phyloP scores from a whole-genome alignment of 2,888 invertebrate species.

The Syritta pipiens region DNA sequence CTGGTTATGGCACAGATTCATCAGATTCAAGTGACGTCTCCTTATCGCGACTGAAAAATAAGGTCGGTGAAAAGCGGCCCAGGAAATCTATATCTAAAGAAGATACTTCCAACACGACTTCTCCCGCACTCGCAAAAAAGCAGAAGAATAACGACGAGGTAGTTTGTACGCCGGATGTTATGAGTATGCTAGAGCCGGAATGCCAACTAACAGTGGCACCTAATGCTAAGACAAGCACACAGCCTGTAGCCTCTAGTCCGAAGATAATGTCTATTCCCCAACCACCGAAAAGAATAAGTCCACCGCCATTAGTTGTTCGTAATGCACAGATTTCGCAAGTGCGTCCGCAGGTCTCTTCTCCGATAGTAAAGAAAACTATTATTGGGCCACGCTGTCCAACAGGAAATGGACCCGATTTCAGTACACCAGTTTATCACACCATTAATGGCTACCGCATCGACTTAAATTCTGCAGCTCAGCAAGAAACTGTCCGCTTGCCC shows the following conservation, averaged over 20 bases:
- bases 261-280: conserved; percentile 72
- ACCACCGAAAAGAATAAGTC: conserved; percentile 37
- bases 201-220: conserved; percentile 75
- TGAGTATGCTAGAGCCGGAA: conserved; percentile 78
- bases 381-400: conserved; percentile 72
- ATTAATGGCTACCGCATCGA: conserved; percentile 79
- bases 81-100: conserved; percentile 52
- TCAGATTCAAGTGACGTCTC: conserved; percentile 72
- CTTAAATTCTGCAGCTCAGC: conserved; percentile 79
- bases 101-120: conserved; percentile 61
- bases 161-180: conserved; percentile 83
- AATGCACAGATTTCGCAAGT: conserved; percentile 74
- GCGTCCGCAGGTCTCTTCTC: conserved; percentile 71
- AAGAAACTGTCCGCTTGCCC: conserved; percentile 78
- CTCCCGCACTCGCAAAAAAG: conserved; percentile 71
- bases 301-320: conserved; percentile 76
- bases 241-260: conserved; percentile 70
- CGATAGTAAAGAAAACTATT: conserved; percentile 74
- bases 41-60: conserved; percentile 72
- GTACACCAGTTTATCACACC: conserved; percentile 78
- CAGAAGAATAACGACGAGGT: conserved; percentile 79
- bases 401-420: conserved; percentile 70
- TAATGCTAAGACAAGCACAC: conserved; percentile 69
- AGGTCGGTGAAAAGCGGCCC: conserved; percentile 40
- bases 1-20: conserved; percentile 72